Base-by-base conservation (phyloP, 2,113 vertebrate species). In the Thalassarche chlororhynchos region DNA sequence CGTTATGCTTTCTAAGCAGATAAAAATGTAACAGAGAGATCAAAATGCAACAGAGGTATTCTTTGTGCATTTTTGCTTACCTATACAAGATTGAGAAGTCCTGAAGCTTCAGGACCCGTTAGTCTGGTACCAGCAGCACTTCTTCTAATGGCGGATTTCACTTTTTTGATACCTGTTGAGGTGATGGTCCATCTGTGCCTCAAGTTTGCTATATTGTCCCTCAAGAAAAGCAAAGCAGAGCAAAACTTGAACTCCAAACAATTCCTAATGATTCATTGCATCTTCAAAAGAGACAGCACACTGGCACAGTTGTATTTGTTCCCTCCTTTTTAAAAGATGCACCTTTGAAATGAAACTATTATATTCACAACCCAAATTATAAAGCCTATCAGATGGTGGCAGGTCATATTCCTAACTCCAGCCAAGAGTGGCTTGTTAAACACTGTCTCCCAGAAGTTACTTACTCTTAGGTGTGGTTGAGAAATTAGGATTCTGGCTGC, bases 401-500 rank as follows among this genome's bases (percentile, higher is more conserved):
- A 66, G 23, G 26, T 42, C 29, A 29, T 90, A 28, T 17, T 87
- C 54, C 70, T 72, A 74, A 72, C 26, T 85, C 54, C 32, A 81
- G 44, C 8, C 58, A 82, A 74, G 52, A 65, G 65, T 62, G 46
- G 44, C 46, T 84, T 79, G 81, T 72, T 91, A 79, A 88, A 91
- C 8, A 61, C 13, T 70, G 36, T 58, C 94, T 91, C 51, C n/a
- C 34, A 74, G 42, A 84, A 77, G 29, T 81, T 93, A 84, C 57
- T 92, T 90, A 81, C 24, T 82, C 40, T 55, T 70, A 13, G 49
- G 83, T 72, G 75, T 75, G 16, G 54, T 60, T 87, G 66, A 93
- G 91, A 78, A 98, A 96, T 95, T 97, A 94, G 91, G 96, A 96
- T 95, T 97, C 86, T 76, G 92, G 83, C 85, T 97, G 85, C 68